These are phyloP conservation scores for Pomacea maculata DNA, from an alignment of 1,140 invertebrate genomes.

Conservation along the genomic window DNA sequence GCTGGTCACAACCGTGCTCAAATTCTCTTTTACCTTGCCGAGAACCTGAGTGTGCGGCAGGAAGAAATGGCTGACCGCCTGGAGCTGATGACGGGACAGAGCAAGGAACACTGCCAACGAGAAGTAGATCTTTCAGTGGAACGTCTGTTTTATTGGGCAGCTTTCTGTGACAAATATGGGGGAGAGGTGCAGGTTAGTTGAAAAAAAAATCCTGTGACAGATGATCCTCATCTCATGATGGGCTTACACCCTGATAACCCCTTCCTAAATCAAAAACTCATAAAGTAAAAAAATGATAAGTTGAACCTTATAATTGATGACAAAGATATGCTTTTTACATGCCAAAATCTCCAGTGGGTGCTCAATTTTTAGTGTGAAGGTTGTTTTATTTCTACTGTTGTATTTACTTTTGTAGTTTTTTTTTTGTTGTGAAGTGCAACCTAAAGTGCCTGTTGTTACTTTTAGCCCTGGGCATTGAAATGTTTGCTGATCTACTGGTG, in stretches of 20 bases:
- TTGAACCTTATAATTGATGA: no score
- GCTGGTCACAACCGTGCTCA: slow-evolving; percentile 68
- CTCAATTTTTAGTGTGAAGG: no score
- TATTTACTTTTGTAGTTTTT: no score
- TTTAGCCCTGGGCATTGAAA: background rate
- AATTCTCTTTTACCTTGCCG: slow-evolving; percentile 68
- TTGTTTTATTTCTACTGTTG: no score
- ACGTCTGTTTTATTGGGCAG: slow-evolving; percentile 68
- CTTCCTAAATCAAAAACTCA: no score
- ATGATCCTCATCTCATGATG: no score
- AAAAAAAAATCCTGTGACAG: background rate
- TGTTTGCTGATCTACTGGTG: background rate
- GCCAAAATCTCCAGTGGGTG: no score
- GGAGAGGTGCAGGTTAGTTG: slow-evolving; percentile 62
- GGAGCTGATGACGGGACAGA: slow-evolving; percentile 52
- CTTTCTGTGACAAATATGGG: slow-evolving; percentile 67
- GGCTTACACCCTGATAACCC: no score
- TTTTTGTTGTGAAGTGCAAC: no score
- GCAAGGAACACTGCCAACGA: slow-evolving; percentile 41
- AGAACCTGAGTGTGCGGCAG: slow-evolving; percentile 64
- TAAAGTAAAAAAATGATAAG: no score
- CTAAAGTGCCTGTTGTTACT: no score
- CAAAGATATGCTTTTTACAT: no score
- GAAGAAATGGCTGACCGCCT: slow-evolving; percentile 61
- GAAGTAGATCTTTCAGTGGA: slow-evolving; percentile 65